Percentiles rank a stretch among this genome's conserved stretches.
Evolutionary conservation across 2,888 invertebrate genomes (phyloP).

Genomic region (Hyles lineata): DNA sequence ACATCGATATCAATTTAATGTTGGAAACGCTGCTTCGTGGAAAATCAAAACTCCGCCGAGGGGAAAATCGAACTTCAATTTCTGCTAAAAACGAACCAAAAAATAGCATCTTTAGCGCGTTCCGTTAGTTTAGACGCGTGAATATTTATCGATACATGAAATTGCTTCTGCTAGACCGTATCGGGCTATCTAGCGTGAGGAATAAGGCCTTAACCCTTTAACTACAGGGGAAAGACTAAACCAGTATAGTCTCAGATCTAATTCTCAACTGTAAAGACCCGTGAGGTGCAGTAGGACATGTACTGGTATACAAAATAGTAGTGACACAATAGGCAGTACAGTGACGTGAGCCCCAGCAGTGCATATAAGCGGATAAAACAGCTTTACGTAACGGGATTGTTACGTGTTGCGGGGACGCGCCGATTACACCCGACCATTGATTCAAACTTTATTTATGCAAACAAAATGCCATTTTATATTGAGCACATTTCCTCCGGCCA

Average conservation of each 20-base stretch:
- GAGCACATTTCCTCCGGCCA: constrained; percentile 15
- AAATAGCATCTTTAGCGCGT: constrained; percentile 17
- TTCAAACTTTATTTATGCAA: constrained; percentile 24
- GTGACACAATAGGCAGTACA: constrained; percentile 31
- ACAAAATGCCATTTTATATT: constrained; percentile 24
- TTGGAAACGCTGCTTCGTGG: neutral
- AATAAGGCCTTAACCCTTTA: too few species aligned
- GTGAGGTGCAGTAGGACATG: too few species aligned
- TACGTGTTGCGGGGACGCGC: constrained; percentile 33
- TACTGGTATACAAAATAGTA: too few species aligned
- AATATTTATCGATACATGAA: constrained; percentile 36
- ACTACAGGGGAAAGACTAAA: too few species aligned
- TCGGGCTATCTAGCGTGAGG: neutral
- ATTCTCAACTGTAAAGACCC: too few species aligned
- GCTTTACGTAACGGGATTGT: constrained; percentile 52
- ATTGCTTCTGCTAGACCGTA: constrained; percentile 19
- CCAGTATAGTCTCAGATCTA: too few species aligned
- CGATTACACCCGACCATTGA: constrained; percentile 23
- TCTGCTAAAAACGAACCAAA: constrained; percentile 8
- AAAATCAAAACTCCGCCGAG: constrained; percentile 35
- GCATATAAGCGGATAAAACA: constrained; percentile 35
- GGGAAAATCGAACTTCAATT: constrained; percentile 27
- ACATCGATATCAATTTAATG: constrained; percentile 11
- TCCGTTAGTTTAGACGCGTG: constrained; percentile 13
- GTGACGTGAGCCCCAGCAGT: constrained; percentile 17